Evolutionary conservation across 2,113 vertebrate genomes (phyloP).

Genomic region (Xenus cinereus): DNA sequence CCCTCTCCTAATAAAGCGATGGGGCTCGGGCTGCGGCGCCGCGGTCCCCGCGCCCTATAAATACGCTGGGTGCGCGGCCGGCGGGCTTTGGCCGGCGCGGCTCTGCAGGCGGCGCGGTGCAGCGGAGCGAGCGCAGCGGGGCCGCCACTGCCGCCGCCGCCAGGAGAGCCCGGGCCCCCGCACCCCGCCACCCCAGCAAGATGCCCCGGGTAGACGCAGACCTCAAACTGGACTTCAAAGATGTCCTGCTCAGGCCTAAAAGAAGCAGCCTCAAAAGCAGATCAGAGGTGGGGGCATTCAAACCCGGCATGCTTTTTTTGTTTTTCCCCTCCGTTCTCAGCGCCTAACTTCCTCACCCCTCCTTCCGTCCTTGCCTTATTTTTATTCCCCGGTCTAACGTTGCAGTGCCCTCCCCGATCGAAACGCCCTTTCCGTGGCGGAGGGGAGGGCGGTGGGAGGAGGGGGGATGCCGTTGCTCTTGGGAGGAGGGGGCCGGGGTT

Average conservation of each 20-base stretch:
- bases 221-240: conserved; percentile 98
- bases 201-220: conserved; percentile 96
- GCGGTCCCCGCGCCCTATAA: conserved; percentile 76
- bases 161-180: not conserved
- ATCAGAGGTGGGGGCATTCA: conserved; percentile 84
- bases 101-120: not conserved
- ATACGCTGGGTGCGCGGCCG: conserved; percentile 72
- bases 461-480: not conserved
- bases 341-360: not conserved
- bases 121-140: not conserved
- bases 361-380: not conserved
- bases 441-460: not conserved
- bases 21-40: conserved; percentile 60
- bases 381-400: not conserved
- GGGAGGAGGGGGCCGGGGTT: not conserved
- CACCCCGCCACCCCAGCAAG: not conserved
- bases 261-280: conserved; percentile 96
- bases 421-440: not conserved
- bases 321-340: not conserved
- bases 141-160: not conserved
- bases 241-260: conserved; percentile 95
- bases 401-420: not conserved
- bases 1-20: conserved; percentile 86
- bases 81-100: conserved; percentile 77
- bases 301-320: not conserved